phyloP scores from a whole-genome alignment of 2,888 invertebrate genomes.

The Serrognathus titanus region DNA sequence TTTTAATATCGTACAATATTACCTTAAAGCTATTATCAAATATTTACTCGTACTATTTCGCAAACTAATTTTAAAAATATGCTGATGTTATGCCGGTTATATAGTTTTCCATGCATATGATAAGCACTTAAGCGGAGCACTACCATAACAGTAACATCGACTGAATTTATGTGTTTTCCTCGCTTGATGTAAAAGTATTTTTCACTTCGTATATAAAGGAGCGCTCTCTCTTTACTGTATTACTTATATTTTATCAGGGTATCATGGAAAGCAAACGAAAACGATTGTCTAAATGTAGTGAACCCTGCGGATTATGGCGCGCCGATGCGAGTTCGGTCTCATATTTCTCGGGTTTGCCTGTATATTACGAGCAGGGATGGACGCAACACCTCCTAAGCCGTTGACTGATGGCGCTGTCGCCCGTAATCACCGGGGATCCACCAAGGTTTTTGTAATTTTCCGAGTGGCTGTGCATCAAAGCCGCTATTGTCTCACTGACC shows the following conservation, averaged over 20 bases:
- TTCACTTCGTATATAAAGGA: not conserved
- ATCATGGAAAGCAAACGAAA: not conserved
- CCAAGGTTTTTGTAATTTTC: conserved; percentile 44
- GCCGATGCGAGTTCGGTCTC: conserved; percentile 32
- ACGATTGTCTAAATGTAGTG: not conserved
- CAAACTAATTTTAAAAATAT: not conserved
- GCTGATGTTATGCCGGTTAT: not conserved
- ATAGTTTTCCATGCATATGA: conserved; percentile 1
- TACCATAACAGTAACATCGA: not conserved
- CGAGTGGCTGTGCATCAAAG: conserved; percentile 43
- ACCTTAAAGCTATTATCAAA: too few species aligned
- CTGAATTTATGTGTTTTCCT: not conserved
- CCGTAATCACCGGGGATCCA: conserved; percentile 40
- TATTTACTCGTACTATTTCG: not conserved
- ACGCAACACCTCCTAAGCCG: conserved; percentile 40
- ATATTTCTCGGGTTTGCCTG: conserved; percentile 35
- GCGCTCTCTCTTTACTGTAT: not conserved
- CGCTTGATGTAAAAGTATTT: not conserved
- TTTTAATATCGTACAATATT: too few species aligned
- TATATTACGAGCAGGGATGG: conserved; percentile 32
- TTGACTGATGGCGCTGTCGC: conserved; percentile 43
- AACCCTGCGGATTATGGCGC: conserved; percentile 15
- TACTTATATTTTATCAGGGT: not conserved
- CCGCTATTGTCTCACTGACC: conserved; percentile 38
- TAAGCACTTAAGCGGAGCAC: not conserved